These are phyloP conservation scores for Drosophila nr. perissopoda DNA, from an alignment of 2,888 invertebrate genomes.

Conservation along the genomic window DNA sequence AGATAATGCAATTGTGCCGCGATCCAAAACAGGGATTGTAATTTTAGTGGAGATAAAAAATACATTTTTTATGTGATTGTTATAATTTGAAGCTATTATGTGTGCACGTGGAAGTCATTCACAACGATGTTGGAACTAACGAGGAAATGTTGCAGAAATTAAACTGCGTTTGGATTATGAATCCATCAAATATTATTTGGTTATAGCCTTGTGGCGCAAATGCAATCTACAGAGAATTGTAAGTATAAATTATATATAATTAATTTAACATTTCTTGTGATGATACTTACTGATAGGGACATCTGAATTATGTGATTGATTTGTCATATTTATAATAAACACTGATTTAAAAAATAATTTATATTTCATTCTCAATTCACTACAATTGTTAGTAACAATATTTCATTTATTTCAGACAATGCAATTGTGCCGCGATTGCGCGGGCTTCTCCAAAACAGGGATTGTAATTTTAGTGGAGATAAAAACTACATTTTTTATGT, in stretches of 20 bases:
- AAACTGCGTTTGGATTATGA: background rate
- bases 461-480: slow-evolving; percentile 86
- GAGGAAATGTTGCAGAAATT: background rate
- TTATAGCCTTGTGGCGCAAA: background rate
- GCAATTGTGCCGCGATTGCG: slow-evolving; percentile 91
- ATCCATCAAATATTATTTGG: background rate
- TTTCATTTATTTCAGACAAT: background rate
- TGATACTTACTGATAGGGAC: slow-evolving; percentile 63
- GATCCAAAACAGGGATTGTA: slow-evolving; percentile 88
- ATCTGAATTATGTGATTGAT: slow-evolving; percentile 58
- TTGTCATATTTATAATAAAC: slow-evolving; percentile 39
- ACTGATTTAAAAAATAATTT: slow-evolving; percentile 20
- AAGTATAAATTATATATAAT: background rate
- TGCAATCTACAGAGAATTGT: background rate
- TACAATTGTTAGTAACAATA: background rate
- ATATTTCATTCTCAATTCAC: background rate
- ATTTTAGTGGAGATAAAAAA: slow-evolving; percentile 85
- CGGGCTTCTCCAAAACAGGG: slow-evolving; percentile 90
- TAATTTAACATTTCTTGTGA: slow-evolving; percentile 25
- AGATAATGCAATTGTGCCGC: slow-evolving; percentile 89
- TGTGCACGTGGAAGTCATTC: no score
- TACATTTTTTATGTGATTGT: slow-evolving; percentile 1
- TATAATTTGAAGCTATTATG: no score
- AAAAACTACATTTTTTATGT: slow-evolving; percentile 4
- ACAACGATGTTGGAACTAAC: background rate